Evolutionary conservation across 2,113 vertebrate genomes (phyloP), one percentile per base, ranked within the genome.

Genomic region (Ramphastos sulfuratus): DNA sequence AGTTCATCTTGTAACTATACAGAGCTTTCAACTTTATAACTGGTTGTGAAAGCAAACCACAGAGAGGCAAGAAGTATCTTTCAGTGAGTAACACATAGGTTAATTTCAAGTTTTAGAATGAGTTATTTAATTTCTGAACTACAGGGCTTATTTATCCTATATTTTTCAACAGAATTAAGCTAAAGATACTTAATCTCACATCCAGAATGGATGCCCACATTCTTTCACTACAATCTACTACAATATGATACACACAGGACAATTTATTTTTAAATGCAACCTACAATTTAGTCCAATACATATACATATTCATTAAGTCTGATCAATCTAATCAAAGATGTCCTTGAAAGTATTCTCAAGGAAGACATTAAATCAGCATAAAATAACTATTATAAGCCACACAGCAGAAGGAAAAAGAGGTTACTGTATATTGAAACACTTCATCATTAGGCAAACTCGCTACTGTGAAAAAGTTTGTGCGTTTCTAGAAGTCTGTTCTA

Each of bases 241-340:
- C 18, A 85, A 61, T 23, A 72, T 39, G 79, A 84, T 81, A 94
- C 56, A 93, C 87, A 73, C 28, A 91, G 73, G 82, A 76, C 87
- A 92, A 59, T 94, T 95, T 95, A 96, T 97, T 97, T 96, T 96
- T 96, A 97, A 97, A 97, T 88, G 69, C 92, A 97, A 72, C 66
- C 71, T 89, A 92, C 78, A 96, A 93, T 95, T 95, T 91, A 96
- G 89, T 85, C 72, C 92, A 89, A 97, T 95, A 94, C 66, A 67
- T 87, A 96, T 96, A 95, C 94, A 97, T 96, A 97, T 97, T 97
- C 97, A 97, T 97, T 85, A 97, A 89, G 83, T 74, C 65, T 97
- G 93, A 96, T 96, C 95, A 97, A 95, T 95, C 89, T 96, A 97
- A 96, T 96, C 96, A 97, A 96, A 96, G 37, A 74, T 59, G 95